A percentile compares a stretch with the other conserved stretches of the same genome.
These are phyloP conservation scores for Pelobates cultripes DNA, from an alignment of 2,797 vertebrate genomes.

Conservation along the genomic window DNA sequence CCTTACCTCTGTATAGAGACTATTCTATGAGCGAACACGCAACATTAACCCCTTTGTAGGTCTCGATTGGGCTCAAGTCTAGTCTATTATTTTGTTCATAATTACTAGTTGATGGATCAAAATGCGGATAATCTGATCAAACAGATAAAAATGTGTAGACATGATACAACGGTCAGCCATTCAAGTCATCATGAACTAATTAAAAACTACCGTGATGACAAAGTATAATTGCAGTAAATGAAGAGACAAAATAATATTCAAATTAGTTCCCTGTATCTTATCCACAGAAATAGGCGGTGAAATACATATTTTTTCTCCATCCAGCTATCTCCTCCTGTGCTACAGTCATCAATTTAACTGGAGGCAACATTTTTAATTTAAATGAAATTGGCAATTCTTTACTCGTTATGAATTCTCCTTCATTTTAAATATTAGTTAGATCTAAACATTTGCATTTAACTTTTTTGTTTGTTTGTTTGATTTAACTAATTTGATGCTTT, in stretches of 20 bases:
- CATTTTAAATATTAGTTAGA: too few species aligned
- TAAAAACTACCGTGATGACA: too few species aligned
- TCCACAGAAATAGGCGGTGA: neutral
- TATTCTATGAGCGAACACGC: neutral
- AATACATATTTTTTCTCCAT: neutral
- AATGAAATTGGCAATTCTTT: neutral
- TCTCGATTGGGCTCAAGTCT: neutral
- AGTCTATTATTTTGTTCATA: neutral
- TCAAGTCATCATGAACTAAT: neutral
- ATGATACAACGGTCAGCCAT: neutral
- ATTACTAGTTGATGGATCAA: neutral
- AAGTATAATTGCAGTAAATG: neutral
- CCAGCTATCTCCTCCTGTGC: neutral
- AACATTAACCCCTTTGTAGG: conserved; percentile 1
- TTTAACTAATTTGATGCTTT: too few species aligned
- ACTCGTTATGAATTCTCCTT: neutral
- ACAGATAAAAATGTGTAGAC: too few species aligned
- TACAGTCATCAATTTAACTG: neutral
- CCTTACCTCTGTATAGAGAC: neutral
- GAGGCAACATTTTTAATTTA: neutral
- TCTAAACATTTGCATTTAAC: too few species aligned
- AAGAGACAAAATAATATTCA: neutral
- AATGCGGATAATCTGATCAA: neutral
- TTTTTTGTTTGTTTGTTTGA: too few species aligned
- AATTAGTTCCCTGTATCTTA: neutral